Base-by-base conservation (phyloP, 1,140 invertebrate species). In the Cherax destructor region DNA sequence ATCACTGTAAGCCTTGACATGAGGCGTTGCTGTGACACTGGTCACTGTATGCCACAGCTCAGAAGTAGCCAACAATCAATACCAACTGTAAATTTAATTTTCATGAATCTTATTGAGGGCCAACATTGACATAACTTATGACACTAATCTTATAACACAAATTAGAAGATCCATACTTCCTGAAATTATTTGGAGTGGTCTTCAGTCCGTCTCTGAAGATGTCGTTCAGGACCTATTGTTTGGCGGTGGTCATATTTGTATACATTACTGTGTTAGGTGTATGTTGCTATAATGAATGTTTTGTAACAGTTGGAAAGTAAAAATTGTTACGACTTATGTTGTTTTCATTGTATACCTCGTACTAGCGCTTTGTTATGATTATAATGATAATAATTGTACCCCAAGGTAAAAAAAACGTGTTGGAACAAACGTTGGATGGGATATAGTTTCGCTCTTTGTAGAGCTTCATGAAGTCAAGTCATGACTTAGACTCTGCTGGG, bases 281-380 rank as follows among this genome's bases (percentile, higher is more conserved):
- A 91, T 79, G 89, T 91, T 91, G 86, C 65, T 85, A 85, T 91
- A 85, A 91, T 91, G 89, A 91, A 91, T 91, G 89, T 91, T 91
- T 91, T 91, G 89, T 91, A 91, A 91, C 89, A 91, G 89, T 91
- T 91, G 89, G 89, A 79, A 85, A 91, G 83, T 91, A 91, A 91
- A 91, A 84, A 84, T 91, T 91, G 89, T 91, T 91, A 85, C 89
- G 83, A 91, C 83, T 59, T 21, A 10, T 10, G 52, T 41, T 79
- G 52, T 91, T 91, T 90, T 41, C 30, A 41, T 41, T 41, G 30
- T 41, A 41, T 41, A 41, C 30, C 30, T 41, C 30, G 0, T 41
- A 41, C 30, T 41, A 41, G 30, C 30, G 30, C 2, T 41, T 41
- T 1, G 30, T 41, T 41, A 41, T 41, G 30, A 2, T n/a, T n/a